Conservation (phyloP, 2,113 vertebrate species). For the Anseranas semipalmata region DNA sequence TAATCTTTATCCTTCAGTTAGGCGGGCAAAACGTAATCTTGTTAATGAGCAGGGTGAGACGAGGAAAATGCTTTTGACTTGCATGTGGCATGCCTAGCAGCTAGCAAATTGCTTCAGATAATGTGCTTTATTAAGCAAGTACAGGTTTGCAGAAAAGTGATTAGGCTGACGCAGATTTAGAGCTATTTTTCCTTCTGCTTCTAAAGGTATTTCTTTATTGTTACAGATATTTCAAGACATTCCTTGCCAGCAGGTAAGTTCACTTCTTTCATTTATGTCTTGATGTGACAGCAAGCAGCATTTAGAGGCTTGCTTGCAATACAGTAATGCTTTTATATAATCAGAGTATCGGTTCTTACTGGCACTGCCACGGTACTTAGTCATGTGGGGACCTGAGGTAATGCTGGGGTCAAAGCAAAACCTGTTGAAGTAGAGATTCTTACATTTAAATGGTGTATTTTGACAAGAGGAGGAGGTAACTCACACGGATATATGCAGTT, state of each 20-base stretch:
- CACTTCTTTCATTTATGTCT: not conserved
- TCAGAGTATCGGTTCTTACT: not conserved
- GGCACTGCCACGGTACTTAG: not conserved
- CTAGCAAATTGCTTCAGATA: not conserved
- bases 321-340: not conserved
- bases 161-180: not conserved
- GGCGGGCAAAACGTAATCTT: not conserved
- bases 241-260: slow-evolving; percentile 86
- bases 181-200: not conserved
- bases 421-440: not conserved
- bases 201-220: slow-evolving; percentile 61
- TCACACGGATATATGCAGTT: not conserved
- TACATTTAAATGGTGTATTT: not conserved
- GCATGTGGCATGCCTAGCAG: not conserved
- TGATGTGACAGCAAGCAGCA: not conserved
- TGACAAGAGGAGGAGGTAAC: slow-evolving; percentile 1
- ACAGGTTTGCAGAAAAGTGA: not conserved
- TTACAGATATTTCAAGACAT: slow-evolving; percentile 90
- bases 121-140: slow-evolving; percentile 5
- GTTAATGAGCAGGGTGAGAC: slow-evolving; percentile 13
- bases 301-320: not conserved
- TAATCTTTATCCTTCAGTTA: not conserved
- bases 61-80: slow-evolving; percentile 7
- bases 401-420: not conserved
- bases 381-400: not conserved